phyloP scores from a whole-genome alignment of 2,888 invertebrate genomes.

The Altica lythri region DNA sequence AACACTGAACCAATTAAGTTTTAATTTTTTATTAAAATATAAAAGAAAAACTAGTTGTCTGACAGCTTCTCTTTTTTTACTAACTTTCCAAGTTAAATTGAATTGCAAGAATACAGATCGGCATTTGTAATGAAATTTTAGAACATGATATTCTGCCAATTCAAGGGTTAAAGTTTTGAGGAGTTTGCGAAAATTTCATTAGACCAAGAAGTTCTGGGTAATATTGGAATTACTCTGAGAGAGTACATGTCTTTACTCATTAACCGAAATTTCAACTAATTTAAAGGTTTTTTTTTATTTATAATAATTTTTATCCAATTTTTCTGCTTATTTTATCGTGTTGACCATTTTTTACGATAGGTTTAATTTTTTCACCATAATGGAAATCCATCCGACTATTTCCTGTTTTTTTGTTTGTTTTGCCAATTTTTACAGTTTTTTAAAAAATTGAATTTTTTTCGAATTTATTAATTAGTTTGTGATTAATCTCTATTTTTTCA shows the following conservation, averaged over 20 bases:
- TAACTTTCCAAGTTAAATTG: conserved; percentile 2
- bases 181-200: conserved; percentile 10
- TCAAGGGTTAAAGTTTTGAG: conserved; percentile 5
- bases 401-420: too few species aligned
- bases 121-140: conserved; percentile 8
- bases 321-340: too few species aligned
- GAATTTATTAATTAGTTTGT: too few species aligned
- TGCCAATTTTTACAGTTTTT: too few species aligned
- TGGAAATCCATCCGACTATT: too few species aligned
- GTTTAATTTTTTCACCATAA: too few species aligned
- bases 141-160: neutral
- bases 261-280: neutral
- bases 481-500: too few species aligned
- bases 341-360: too few species aligned
- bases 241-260: neutral
- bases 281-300: neutral
- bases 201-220: conserved; percentile 2
- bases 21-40: neutral
- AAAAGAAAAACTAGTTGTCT: neutral
- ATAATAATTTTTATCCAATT: too few species aligned
- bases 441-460: too few species aligned
- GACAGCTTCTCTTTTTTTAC: neutral
- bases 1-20: too few species aligned
- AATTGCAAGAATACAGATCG: conserved; percentile 2
- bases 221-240: neutral